phyloP scores from a whole-genome alignment of 1,140 invertebrate genomes.

The Diprion similis region DNA sequence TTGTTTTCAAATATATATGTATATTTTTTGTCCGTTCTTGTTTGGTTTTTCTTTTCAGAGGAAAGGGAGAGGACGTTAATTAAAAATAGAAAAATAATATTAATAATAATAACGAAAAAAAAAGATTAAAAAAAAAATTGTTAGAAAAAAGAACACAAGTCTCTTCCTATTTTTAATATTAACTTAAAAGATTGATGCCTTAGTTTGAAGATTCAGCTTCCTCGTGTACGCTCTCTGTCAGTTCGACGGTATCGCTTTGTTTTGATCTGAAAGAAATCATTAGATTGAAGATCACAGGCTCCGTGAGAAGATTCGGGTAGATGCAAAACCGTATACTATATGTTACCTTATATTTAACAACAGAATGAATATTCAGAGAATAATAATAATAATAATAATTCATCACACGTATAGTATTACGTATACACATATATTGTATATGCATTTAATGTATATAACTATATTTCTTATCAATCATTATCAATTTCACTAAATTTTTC shows the following conservation, averaged over 20 bases:
- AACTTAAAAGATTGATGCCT: not conserved
- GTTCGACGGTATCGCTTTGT: slow-evolving; percentile 53
- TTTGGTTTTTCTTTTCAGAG: no score
- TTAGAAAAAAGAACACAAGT: not conserved
- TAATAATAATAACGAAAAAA: not conserved
- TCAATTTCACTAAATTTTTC: no score
- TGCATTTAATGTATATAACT: not conserved
- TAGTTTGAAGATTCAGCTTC: slow-evolving; percentile 51
- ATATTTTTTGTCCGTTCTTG: not conserved
- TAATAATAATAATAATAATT: not conserved
- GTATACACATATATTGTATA: slow-evolving; percentile 8
- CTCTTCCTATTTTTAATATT: not conserved
- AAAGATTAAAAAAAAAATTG: not conserved
- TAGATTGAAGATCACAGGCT: slow-evolving; percentile 41
- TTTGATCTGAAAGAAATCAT: slow-evolving; percentile 61
- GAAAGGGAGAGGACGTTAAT: not conserved
- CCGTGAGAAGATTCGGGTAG: slow-evolving; percentile 27
- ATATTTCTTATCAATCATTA: no score
- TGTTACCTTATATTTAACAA: slow-evolving; percentile 6
- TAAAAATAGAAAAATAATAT: not conserved
- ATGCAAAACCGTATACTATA: not conserved
- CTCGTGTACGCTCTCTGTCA: slow-evolving; percentile 50
- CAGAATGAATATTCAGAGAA: not conserved
- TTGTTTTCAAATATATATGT: not conserved
- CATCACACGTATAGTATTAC: slow-evolving; percentile 8